Evolutionary conservation across 1,140 invertebrate genomes (phyloP).

Genomic region (Brachionus manjavacas): DNA sequence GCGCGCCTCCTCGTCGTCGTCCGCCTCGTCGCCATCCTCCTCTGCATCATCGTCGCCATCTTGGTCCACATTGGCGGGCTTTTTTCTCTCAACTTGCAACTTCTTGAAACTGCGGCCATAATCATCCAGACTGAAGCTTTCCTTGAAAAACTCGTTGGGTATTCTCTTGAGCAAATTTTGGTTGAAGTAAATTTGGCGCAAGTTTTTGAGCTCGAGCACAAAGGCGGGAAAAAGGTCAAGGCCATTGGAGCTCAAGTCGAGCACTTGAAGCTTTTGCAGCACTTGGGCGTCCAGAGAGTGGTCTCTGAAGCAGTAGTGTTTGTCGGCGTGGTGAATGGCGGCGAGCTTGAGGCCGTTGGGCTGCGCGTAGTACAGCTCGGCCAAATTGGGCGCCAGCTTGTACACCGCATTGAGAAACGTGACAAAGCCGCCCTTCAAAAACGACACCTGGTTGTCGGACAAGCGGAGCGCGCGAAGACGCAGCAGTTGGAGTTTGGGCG

Average conservation of each 20-base stretch:
- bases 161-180: conserved; percentile 4
- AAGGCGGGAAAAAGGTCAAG: not conserved
- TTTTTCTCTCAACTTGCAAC: not conserved
- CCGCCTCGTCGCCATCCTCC: not conserved
- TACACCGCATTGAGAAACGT: not conserved
- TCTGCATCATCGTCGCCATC: too few species aligned
- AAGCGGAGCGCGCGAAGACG: not conserved
- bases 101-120: not conserved
- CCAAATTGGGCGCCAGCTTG: conserved; percentile 14
- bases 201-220: conserved; percentile 20
- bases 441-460: not conserved
- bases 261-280: not conserved
- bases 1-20: not conserved
- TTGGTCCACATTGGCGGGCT: not conserved
- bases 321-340: not conserved
- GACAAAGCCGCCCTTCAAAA: not conserved
- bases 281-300: not conserved
- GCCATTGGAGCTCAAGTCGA: conserved; percentile 8
- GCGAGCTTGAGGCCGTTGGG: not conserved
- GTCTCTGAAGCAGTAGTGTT: not conserved
- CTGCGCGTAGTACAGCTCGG: not conserved
- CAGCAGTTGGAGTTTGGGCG: not conserved
- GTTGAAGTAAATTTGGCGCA: conserved; percentile 35
- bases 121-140: not conserved
- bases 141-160: conserved; percentile 16